Conservation (phyloP, 2,113 vertebrate genomes). For the Pampusana beccarii region DNA sequence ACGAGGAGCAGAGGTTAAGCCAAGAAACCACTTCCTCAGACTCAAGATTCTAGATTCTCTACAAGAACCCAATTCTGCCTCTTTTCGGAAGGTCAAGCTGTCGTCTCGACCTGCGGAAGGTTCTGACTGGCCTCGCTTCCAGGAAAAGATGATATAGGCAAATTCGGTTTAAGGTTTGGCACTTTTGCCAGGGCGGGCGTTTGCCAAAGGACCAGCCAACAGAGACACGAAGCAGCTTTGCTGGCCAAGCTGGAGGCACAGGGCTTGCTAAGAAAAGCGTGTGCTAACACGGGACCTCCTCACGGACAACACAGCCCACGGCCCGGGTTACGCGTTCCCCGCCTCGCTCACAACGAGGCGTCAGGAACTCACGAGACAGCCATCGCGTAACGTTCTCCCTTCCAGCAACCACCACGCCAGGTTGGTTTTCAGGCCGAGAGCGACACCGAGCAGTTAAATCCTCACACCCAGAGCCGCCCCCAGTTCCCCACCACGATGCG, state of each 20-base stretch:
- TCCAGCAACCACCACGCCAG: background rate
- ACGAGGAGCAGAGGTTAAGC: slow-evolving; percentile 28
- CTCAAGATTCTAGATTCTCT: background rate
- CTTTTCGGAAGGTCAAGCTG: background rate
- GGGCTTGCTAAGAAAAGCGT: background rate
- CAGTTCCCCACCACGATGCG: background rate
- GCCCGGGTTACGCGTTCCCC: background rate
- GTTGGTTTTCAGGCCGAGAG: background rate
- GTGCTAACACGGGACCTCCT: background rate
- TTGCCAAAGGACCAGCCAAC: background rate
- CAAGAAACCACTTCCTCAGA: background rate
- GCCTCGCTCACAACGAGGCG: background rate
- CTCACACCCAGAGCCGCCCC: background rate
- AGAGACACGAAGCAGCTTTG: background rate
- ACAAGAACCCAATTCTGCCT: background rate
- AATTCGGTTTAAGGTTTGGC: slow-evolving; percentile 58
- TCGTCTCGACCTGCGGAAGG: background rate
- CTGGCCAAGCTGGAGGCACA: slow-evolving; percentile 19
- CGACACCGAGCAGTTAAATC: background rate
- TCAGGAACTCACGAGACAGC: background rate
- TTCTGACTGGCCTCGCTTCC: background rate
- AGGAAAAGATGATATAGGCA: slow-evolving; percentile 3
- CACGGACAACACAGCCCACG: background rate
- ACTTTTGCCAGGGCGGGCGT: slow-evolving; percentile 19
- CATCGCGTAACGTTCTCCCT: accelerated